phyloP scores from a whole-genome alignment of 1,140 invertebrate species.

The Apocrypta bakeri region DNA sequence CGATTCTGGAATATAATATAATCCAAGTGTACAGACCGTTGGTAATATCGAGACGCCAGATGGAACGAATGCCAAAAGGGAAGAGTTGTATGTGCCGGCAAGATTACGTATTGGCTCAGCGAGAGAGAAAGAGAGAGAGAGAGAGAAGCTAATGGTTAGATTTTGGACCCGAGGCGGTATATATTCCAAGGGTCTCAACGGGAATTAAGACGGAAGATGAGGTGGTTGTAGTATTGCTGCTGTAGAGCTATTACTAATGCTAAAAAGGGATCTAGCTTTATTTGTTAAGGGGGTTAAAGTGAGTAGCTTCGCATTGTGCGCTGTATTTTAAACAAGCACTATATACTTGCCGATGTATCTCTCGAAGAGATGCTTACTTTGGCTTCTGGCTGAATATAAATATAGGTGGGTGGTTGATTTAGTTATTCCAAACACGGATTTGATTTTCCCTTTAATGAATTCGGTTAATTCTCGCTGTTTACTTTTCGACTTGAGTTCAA shows the following conservation, averaged over 20 bases:
- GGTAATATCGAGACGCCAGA: background rate
- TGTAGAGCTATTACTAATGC: background rate
- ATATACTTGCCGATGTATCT: background rate
- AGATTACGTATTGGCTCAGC: background rate
- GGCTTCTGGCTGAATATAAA: background rate
- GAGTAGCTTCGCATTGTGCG: background rate
- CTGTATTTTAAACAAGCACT: conserved; percentile 25
- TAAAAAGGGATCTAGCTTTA: background rate
- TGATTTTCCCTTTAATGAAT: conserved; percentile 1
- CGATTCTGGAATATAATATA: background rate
- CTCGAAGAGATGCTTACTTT: background rate
- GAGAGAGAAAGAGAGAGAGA: too few relatives aligned
- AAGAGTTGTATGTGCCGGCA: background rate
- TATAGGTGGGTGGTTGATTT: background rate
- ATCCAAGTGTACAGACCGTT: too few relatives aligned
- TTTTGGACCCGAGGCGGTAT: background rate
- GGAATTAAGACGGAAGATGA: conserved; percentile 19
- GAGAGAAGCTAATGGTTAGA: background rate
- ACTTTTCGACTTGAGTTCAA: background rate
- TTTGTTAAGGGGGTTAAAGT: background rate
- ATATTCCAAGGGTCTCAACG: background rate
- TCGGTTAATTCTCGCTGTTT: background rate
- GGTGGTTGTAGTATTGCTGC: too few relatives aligned
- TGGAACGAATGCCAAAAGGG: background rate
- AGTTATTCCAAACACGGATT: conserved; percentile 11